Percentiles rank a stretch among this genome's conserved stretches.
phyloP scores from a whole-genome alignment of 2,113 vertebrate genomes.

The Phrynosoma platyrhinos region DNA sequence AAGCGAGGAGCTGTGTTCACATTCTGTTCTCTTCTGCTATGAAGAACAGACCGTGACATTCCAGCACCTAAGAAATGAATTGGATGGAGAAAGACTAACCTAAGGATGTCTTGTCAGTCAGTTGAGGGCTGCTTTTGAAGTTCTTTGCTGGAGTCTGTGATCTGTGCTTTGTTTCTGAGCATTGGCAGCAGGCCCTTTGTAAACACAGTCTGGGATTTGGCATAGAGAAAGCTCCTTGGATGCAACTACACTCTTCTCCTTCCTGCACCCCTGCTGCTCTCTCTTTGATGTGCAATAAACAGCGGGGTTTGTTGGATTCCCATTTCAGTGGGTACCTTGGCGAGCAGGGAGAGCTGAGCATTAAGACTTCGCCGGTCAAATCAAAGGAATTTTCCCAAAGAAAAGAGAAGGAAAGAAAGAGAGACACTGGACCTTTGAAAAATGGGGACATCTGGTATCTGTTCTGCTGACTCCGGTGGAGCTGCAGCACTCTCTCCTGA shows the following conservation, averaged over 20 bases:
- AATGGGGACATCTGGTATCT: background rate
- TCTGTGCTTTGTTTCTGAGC: background rate
- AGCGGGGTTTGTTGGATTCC: background rate
- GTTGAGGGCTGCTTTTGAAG: background rate
- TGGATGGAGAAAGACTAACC: background rate
- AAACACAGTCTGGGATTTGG: background rate
- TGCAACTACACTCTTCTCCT: background rate
- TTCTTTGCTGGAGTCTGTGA: background rate
- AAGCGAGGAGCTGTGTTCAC: no score
- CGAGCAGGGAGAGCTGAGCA: background rate
- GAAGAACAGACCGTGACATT: background rate
- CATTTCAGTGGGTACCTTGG: background rate
- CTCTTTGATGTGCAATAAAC: constrained; percentile 20
- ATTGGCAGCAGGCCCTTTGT: background rate
- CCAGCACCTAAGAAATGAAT: background rate
- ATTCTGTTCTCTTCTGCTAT: no score
- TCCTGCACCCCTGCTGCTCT: background rate
- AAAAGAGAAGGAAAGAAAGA: background rate
- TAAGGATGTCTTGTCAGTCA: background rate
- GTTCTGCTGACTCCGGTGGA: background rate
- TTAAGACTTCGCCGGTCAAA: background rate
- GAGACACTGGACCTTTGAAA: no score
- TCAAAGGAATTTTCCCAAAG: constrained; percentile 1
- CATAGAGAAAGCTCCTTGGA: background rate
- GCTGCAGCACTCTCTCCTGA: background rate